Conservation (phyloP, 2,113 vertebrate genomes). For the Plectropomus leopardus region DNA sequence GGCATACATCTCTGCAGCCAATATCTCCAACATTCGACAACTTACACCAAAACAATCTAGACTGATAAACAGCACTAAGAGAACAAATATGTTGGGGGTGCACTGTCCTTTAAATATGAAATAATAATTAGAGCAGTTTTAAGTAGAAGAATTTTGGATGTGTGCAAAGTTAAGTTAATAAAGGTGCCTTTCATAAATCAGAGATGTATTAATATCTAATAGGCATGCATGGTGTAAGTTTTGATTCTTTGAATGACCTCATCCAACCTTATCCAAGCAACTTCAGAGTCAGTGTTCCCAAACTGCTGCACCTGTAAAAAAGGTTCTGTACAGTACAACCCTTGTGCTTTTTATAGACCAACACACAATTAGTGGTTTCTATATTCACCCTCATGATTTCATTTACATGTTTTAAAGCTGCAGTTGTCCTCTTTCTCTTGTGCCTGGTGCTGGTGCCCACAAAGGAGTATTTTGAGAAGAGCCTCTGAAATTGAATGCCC, state of each 20-base stretch:
- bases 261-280: neutral
- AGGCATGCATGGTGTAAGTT: too few species aligned
- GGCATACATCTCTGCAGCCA: too few species aligned
- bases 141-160: neutral
- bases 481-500: constrained; percentile 63
- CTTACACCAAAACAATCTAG: too few species aligned
- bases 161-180: neutral
- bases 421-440: constrained; percentile 45
- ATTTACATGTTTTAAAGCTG: constrained; percentile 51
- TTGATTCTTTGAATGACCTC: neutral
- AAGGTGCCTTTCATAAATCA: neutral
- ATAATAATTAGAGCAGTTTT: neutral
- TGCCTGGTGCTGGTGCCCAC: constrained; percentile 19
- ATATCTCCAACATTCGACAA: too few species aligned
- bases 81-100: too few species aligned
- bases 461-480: constrained; percentile 57
- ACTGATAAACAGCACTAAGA: too few species aligned
- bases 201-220: neutral
- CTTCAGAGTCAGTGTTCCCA: neutral
- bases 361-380: constrained; percentile 24
- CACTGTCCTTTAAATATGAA: too few species aligned
- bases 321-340: neutral
- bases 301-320: neutral
- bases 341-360: constrained; percentile 32
- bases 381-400: constrained; percentile 38